Percentiles rank a stretch among this genome's conserved stretches.
These are phyloP conservation scores for Cyanoderma ruficeps DNA, from an alignment of 2,113 vertebrate species.

Conservation along the genomic window DNA sequence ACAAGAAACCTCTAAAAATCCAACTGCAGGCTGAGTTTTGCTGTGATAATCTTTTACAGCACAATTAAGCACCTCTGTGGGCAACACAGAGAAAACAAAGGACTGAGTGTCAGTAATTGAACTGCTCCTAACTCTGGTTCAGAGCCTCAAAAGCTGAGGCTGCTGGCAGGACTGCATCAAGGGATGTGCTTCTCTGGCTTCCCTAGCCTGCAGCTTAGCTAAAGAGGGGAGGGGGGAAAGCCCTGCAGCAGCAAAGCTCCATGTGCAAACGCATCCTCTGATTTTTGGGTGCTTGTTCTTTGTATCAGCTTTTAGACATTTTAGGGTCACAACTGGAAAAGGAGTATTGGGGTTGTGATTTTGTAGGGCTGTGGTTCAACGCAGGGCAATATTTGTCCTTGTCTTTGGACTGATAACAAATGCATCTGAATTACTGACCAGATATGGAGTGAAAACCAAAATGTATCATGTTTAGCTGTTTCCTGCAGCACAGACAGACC, in stretches of 20 bases:
- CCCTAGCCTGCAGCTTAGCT: background rate
- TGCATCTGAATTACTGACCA: background rate
- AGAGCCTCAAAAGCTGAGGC: background rate
- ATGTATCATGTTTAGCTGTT: background rate
- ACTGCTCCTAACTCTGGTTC: background rate
- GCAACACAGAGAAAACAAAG: background rate
- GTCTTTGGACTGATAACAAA: background rate
- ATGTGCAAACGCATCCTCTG: background rate
- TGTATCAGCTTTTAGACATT: background rate
- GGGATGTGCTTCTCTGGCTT: fast-evolving
- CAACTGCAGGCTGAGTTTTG: background rate
- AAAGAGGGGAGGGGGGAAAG: background rate
- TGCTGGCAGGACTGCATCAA: background rate
- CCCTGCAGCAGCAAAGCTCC: background rate
- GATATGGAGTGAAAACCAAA: background rate
- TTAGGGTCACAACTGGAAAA: background rate
- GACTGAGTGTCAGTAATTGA: background rate
- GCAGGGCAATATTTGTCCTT: background rate
- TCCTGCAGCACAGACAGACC: background rate
- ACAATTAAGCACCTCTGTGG: background rate
- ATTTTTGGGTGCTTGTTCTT: background rate
- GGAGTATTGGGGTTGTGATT: background rate
- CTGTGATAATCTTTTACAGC: background rate
- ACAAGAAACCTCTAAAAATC: background rate
- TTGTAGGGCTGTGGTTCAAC: background rate